Conservation (phyloP, 2,797 vertebrate genomes). For the Coccyzus lansbergi region DNA sequence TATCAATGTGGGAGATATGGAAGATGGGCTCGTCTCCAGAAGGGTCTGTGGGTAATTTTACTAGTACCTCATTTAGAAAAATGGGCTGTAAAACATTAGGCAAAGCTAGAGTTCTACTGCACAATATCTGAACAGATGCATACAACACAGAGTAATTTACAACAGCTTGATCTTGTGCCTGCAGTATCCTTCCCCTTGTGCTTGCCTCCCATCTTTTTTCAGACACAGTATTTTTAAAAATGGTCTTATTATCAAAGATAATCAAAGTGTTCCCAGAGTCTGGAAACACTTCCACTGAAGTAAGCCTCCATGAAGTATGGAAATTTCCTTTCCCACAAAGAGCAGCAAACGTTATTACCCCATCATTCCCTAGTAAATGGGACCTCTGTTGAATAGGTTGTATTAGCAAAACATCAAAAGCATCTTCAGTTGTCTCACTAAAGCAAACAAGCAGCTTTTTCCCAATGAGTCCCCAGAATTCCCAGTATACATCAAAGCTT, state of each 20-base stretch:
- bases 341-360: background rate
- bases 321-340: background rate
- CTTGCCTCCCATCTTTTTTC: background rate
- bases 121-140: background rate
- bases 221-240: background rate
- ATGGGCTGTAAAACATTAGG: conserved; percentile 87
- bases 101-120: conserved; percentile 22
- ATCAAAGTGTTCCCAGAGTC: too few species aligned
- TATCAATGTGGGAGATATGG: conserved; percentile 97
- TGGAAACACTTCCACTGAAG: background rate
- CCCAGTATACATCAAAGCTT: background rate
- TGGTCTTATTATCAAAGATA: background rate
- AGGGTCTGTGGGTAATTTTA: conserved; percentile 96
- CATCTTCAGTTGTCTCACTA: background rate
- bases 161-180: background rate
- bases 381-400: background rate
- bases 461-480: background rate
- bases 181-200: background rate
- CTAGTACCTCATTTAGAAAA: conserved; percentile 96
- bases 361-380: fast-evolving
- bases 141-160: background rate
- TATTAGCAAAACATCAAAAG: background rate
- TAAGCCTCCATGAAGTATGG: background rate
- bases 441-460: background rate
- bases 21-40: conserved; percentile 98